Base-by-base conservation (phyloP, 2,797 vertebrate genomes). In the Aphelocoma californica region DNA sequence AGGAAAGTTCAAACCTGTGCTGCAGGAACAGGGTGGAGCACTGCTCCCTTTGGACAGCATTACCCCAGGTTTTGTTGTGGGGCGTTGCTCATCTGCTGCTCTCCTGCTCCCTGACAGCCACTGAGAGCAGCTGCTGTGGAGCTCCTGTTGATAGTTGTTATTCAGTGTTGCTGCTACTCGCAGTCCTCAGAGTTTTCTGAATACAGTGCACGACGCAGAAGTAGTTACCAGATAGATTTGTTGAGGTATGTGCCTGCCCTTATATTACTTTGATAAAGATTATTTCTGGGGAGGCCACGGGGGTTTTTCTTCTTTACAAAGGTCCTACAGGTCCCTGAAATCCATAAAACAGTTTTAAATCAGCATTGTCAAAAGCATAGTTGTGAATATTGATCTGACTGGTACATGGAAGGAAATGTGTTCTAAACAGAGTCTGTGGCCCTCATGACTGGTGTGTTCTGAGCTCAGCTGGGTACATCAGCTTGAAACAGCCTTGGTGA, bases 261-360 rank as follows among this genome's bases (percentile, higher is more conserved):
- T 87, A 81, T 20, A 21, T 54, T 83, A 29, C 77, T 95, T 78
- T 66, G 69, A 66, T 95, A 86, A 94, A 84, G 86, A 88, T 92
- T 91, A 47, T 75, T 91, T 93, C 90, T 88, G 36, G 32, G 40
- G 38, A 85, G 51, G 47, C 62, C 13, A 34, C 0, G 0, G 19
- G 47, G n/a, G 6, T 54, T 95, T 92, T 60, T 65, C 42, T 71
- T 81, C 57, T 79, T 90, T 73, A 53, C 58, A 66, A 58, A 81
- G 56, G 67, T 85, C 69, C 74, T 88, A 42, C 26, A 65, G 73
- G 54, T 90, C 40, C 51, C 29, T 88, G 73, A 81, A 94, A 92
- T 88, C 73, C 31, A 5, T 50, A 90, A 72, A 11, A 7, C 0
- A 2, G 32, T 53, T 90, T 94, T 88, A 75, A 86, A 88, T 91